phyloP scores from a whole-genome alignment of 2,888 invertebrate genomes.

The Dysmachus trigonus region DNA sequence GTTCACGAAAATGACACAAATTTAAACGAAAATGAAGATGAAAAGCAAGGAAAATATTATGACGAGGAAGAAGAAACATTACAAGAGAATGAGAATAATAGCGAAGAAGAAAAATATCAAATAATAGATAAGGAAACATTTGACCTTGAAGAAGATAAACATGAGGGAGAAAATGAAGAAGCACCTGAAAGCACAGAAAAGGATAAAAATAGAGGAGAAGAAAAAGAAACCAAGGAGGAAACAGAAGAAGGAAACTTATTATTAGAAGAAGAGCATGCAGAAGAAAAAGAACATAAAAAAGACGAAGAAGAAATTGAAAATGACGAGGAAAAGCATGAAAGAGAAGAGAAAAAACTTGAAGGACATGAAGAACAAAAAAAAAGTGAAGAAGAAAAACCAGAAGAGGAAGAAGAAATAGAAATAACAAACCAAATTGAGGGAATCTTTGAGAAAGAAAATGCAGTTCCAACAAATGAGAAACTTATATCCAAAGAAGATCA shows the following conservation, averaged over 20 bases:
- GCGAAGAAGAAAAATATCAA: conserved; percentile 49
- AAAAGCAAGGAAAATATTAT: conserved; percentile 46
- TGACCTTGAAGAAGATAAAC: conserved; percentile 49
- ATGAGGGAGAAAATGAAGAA: background rate
- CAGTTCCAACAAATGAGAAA: background rate
- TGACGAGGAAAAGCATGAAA: conserved; percentile 33
- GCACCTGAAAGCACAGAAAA: background rate
- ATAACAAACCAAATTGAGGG: conserved; percentile 27
- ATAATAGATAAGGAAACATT: conserved; percentile 45
- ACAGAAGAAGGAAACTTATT: conserved; percentile 50
- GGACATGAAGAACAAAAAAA: conserved; percentile 42
- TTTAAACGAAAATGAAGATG: conserved; percentile 48
- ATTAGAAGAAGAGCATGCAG: background rate
- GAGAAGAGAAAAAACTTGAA: conserved; percentile 36
- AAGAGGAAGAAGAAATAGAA: conserved; percentile 50
- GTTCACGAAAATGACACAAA: conserved; percentile 46
- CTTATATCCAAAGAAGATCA: conserved; percentile 52
- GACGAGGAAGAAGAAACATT: background rate
- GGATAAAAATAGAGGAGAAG: background rate
- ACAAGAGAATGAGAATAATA: conserved; percentile 50
- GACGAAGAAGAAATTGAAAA: too few species aligned
- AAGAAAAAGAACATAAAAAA: background rate
- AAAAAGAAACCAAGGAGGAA: conserved; percentile 47
- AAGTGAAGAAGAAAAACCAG: conserved; percentile 46
- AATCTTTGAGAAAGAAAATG: background rate